These are phyloP conservation scores for Microplitis deprimator DNA, from an alignment of 2,888 invertebrate species.

Conservation along the genomic window DNA sequence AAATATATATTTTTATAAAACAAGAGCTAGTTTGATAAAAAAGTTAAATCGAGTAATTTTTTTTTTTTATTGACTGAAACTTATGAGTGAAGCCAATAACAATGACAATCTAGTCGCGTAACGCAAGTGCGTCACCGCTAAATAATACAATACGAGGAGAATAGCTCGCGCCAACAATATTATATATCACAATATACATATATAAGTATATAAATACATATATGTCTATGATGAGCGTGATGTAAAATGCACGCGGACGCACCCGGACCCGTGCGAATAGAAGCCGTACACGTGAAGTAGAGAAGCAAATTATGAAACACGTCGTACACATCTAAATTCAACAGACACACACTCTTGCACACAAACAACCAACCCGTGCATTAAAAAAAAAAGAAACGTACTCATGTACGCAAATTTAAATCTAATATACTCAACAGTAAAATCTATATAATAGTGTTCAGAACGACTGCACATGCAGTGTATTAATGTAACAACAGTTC, in stretches of 20 bases:
- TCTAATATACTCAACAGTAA: background rate
- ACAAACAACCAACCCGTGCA: background rate
- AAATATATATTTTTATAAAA: background rate
- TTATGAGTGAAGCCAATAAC: background rate
- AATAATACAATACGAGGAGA: slow-evolving; percentile 16
- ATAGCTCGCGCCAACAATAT: slow-evolving; percentile 18
- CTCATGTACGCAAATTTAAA: background rate
- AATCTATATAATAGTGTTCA: background rate
- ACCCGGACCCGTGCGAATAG: slow-evolving; percentile 18
- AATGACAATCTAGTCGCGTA: slow-evolving; percentile 32
- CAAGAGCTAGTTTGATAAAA: no score
- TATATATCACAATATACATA: slow-evolving; percentile 6
- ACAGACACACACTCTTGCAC: slow-evolving; percentile 3
- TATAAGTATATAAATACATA: slow-evolving; percentile 13
- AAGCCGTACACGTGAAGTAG: slow-evolving; percentile 40
- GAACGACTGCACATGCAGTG: background rate
- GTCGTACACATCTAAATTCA: background rate
- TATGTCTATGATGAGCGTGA: background rate
- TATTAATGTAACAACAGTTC: slow-evolving; percentile 11
- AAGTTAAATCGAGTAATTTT: background rate
- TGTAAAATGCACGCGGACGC: slow-evolving; percentile 16
- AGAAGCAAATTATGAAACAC: slow-evolving; percentile 54
- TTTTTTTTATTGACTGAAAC: background rate
- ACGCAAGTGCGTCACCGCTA: slow-evolving; percentile 28
- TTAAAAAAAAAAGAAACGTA: background rate